Conservation (phyloP, 2,113 vertebrate genomes). For the Ctenodactylus gundi region DNA sequence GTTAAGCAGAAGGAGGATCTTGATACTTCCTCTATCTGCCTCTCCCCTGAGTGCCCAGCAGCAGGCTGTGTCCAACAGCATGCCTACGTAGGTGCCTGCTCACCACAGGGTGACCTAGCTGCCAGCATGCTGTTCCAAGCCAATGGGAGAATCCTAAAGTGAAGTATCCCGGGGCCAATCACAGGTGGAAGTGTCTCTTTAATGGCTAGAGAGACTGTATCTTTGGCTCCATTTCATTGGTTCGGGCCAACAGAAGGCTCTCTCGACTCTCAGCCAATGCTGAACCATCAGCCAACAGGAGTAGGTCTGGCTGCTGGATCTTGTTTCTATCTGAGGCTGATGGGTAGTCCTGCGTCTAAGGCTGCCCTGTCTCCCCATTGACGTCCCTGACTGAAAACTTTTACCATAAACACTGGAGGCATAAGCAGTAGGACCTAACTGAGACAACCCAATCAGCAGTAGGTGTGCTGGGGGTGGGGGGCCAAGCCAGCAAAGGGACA, state of each 20-base stretch:
- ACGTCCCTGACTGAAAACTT: slow-evolving; percentile 43
- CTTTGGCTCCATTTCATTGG: slow-evolving; percentile 74
- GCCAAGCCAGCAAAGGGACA: slow-evolving; percentile 21
- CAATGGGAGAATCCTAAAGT: slow-evolving; percentile 69
- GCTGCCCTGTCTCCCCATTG: slow-evolving; percentile 23
- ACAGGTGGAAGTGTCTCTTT: slow-evolving; percentile 66
- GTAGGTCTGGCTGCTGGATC: slow-evolving; percentile 46
- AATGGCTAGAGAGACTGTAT: slow-evolving; percentile 59
- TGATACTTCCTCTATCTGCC: slow-evolving; percentile 52
- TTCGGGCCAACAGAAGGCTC: slow-evolving; percentile 61
- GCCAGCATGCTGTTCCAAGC: slow-evolving; percentile 66
- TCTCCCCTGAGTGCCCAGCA: slow-evolving; percentile 60
- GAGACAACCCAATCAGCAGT: slow-evolving; percentile 43
- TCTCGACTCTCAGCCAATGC: slow-evolving; percentile 65
- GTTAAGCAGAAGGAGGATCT: slow-evolving; percentile 53
- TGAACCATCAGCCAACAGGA: slow-evolving; percentile 51
- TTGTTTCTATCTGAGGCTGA: slow-evolving; percentile 64
- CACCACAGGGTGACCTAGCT: slow-evolving; percentile 61
- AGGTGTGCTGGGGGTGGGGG: background rate
- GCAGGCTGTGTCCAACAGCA: slow-evolving; percentile 57
- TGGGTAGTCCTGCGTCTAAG: slow-evolving; percentile 40
- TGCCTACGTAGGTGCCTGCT: slow-evolving; percentile 61
- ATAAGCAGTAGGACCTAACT: slow-evolving; percentile 55
- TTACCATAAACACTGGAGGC: slow-evolving; percentile 48
- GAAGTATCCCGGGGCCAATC: slow-evolving; percentile 66